Evolutionary conservation across 2,888 invertebrate genomes (phyloP).

Genomic region (Scrobipalpa atriplicella): DNA sequence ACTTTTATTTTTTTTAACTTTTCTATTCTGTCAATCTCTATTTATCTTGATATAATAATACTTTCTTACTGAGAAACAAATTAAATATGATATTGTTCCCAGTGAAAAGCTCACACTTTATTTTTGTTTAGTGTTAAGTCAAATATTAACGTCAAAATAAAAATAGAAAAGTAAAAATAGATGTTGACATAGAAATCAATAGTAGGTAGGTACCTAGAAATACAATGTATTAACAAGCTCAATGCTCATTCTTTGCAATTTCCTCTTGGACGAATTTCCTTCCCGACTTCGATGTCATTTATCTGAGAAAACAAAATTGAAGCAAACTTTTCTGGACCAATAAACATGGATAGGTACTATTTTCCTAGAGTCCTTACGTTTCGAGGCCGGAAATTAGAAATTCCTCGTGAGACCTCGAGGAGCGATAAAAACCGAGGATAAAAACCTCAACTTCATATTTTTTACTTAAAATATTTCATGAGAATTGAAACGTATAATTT

Average conservation of each 20-base stretch:
- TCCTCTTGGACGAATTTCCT: not conserved
- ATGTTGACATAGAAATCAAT: too few species aligned
- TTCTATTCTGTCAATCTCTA: too few species aligned
- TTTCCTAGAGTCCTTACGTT: slow-evolving; percentile 49
- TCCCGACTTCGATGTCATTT: not conserved
- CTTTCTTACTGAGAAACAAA: too few species aligned
- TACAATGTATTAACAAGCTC: too few species aligned
- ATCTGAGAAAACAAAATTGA: not conserved
- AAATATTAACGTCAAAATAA: too few species aligned
- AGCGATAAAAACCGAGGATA: slow-evolving; percentile 32
- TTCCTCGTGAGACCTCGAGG: slow-evolving; percentile 43
- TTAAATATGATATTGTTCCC: too few species aligned
- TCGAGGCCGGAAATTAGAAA: slow-evolving; percentile 68
- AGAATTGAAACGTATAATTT: slow-evolving; percentile 29
- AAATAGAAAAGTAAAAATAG: too few species aligned
- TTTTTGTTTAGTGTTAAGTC: too few species aligned
- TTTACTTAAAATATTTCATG: slow-evolving; percentile 26
- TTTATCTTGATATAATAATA: too few species aligned
- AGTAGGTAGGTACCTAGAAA: too few species aligned
- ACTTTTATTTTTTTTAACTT: too few species aligned
- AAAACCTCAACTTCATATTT: slow-evolving; percentile 27
- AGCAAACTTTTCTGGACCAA: not conserved
- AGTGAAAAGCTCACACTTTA: too few species aligned
- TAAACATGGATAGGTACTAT: slow-evolving; percentile 12
- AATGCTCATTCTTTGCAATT: not conserved